Evolutionary conservation across 2,797 vertebrate species (phyloP).

Genomic region (Eidolon dupreanum): DNA sequence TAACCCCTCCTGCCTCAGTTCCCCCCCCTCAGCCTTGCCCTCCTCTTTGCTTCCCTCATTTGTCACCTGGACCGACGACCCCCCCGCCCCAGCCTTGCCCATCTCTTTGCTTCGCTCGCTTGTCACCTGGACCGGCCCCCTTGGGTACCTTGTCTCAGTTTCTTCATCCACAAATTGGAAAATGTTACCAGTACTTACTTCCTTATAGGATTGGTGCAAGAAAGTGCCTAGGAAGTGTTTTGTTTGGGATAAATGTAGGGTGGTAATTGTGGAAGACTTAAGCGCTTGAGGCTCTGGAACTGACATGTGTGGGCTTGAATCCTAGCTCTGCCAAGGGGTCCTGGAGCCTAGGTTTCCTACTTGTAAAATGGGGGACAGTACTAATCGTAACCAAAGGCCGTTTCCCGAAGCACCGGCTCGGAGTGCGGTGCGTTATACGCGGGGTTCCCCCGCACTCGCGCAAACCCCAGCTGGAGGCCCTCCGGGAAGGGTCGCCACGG

Average conservation of each 20-base stretch:
- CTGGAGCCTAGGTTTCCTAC: not conserved
- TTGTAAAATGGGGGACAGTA: not conserved
- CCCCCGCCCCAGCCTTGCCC: too few species aligned
- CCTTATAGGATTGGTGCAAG: not conserved
- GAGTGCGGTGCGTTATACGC: not conserved
- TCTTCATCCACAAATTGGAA: not conserved
- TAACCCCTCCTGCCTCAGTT: slow-evolving; percentile 59
- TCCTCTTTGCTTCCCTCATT: not conserved
- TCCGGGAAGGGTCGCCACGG: not conserved
- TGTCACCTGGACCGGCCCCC: not conserved
- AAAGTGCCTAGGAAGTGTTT: slow-evolving; percentile 22
- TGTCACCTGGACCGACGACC: not conserved
- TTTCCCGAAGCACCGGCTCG: not conserved
- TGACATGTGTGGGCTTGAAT: slow-evolving; percentile 59
- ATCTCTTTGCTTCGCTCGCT: not conserved
- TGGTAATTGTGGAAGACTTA: not conserved
- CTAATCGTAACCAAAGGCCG: not conserved
- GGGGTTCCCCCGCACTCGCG: not conserved
- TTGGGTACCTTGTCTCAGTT: not conserved
- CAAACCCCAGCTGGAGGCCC: slow-evolving; percentile 10
- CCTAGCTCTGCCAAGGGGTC: not conserved
- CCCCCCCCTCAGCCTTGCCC: not conserved
- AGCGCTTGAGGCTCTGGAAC: not conserved
- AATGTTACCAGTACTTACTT: not conserved
- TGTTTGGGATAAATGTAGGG: slow-evolving; percentile 18